phyloP scores from a whole-genome alignment of 1,140 invertebrate genomes.

The Heterodera schachtii region DNA sequence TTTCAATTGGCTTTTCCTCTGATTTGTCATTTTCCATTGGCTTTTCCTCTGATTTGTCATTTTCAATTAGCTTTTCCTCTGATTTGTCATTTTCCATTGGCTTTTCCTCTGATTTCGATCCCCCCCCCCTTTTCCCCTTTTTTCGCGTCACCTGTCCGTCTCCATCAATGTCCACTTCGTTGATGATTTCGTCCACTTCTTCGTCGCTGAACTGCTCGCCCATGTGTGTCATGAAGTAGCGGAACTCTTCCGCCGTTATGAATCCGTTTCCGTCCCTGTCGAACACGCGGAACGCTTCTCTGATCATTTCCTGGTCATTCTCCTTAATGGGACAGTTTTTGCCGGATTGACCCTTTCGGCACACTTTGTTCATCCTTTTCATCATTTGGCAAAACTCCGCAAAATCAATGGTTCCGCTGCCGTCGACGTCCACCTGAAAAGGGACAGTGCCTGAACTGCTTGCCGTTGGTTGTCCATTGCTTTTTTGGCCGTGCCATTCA shows the following conservation, averaged over 20 bases:
- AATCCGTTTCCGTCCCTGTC: slow-evolving; percentile 64
- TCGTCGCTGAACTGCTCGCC: slow-evolving; percentile 65
- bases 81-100: slow-evolving; percentile 1
- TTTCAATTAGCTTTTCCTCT: no score
- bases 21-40: no score
- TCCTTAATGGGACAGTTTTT: slow-evolving; percentile 46
- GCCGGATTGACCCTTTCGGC: neutral
- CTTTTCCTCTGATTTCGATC: neutral
- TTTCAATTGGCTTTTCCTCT: no score
- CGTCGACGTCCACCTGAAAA: slow-evolving; percentile 55
- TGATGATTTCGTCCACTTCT: slow-evolving; percentile 65
- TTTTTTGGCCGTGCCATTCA: no score
- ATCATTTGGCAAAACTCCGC: slow-evolving; percentile 66
- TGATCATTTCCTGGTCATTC: slow-evolving; percentile 64
- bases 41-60: no score
- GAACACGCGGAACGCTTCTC: slow-evolving; percentile 64
- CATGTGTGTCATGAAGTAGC: slow-evolving; percentile 66
- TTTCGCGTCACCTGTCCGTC: slow-evolving; percentile 58
- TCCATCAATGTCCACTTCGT: slow-evolving; percentile 65
- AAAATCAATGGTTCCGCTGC: slow-evolving; percentile 63
- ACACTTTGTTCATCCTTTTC: slow-evolving; percentile 64
- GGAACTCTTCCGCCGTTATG: slow-evolving; percentile 65
- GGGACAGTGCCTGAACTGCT: no score
- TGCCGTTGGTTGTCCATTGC: no score
- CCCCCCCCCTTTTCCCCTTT: no score